These are phyloP conservation scores for Misgurnus anguillicaudatus DNA, from an alignment of 2,113 vertebrate species.

Conservation along the genomic window DNA sequence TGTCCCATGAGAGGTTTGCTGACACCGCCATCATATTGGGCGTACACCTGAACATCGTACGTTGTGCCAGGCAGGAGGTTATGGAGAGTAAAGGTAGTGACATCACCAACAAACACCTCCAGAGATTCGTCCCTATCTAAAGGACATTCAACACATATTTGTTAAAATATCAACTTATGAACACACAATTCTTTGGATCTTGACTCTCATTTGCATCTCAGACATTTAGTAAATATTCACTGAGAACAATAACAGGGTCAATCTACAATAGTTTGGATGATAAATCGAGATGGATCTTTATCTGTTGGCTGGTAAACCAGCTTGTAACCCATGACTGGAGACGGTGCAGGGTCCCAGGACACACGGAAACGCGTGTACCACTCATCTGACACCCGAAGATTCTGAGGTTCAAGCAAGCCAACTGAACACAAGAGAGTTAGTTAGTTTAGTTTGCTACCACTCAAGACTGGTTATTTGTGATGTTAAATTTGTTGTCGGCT, in stretches of 20 bases:
- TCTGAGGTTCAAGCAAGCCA: slow-evolving; percentile 87
- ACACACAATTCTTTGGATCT: too few species aligned
- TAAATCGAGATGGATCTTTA: slow-evolving; percentile 58
- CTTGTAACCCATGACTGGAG: slow-evolving; percentile 92
- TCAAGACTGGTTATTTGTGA: too few species aligned
- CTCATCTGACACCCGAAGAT: slow-evolving; percentile 93
- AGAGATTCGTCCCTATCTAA: slow-evolving; percentile 82
- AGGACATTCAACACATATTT: not conserved
- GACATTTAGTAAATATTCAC: too few species aligned
- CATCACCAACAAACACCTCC: slow-evolving; percentile 92
- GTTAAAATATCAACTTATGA: too few species aligned
- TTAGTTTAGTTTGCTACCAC: not conserved
- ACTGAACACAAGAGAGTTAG: slow-evolving; percentile 69
- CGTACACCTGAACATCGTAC: slow-evolving; percentile 89
- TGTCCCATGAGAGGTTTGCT: slow-evolving; percentile 83
- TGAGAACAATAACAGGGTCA: too few species aligned
- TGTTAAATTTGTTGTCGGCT: not conserved
- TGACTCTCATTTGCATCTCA: too few species aligned
- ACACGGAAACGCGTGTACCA: slow-evolving; percentile 98
- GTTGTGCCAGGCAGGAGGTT: slow-evolving; percentile 90
- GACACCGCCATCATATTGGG: slow-evolving; percentile 87
- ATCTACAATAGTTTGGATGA: too few species aligned
- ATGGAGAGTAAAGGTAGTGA: slow-evolving; percentile 87
- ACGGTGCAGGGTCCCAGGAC: slow-evolving; percentile 88
- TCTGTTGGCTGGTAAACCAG: slow-evolving; percentile 88